Base-by-base conservation (phyloP, 2,797 vertebrate genomes). In the Australoheros facetus region DNA sequence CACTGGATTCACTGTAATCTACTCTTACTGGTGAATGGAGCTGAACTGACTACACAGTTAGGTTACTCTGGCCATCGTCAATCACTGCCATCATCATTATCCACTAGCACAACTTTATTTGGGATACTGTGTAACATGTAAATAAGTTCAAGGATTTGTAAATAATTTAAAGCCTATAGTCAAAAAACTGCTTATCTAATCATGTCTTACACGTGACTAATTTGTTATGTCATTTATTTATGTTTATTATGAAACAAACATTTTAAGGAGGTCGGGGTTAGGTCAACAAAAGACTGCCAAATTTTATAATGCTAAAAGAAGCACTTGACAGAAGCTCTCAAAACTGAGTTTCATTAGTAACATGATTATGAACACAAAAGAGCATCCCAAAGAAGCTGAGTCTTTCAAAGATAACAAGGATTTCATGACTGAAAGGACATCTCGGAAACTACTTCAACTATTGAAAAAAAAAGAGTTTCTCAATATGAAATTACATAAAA, bases 201-300 rank as follows among this genome's bases (percentile, higher is more conserved):
- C 34, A 34, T 34, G 23, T 26, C 19, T 28, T 28, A 66, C 45
- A 64, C 17, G 21, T 2, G 28, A 45, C 26, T 45, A 3, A 64
- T 64, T 17, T 64, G 37, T 14, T 64, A 64, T 17, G 21, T 0
- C 23, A 64, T 64, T 64, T 26, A 21, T 21, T 64, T 21, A 45
- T 17, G 39, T 28, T 64, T 32, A 7, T 64, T 10, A 64, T 64
- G 37, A 64, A 17, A 23, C 37, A 11, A 17, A 28, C 3, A 7
- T 26, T 64, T 45, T 1, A 45, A 64, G 39, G 0, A 64, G 37
- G 21, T 45, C 48, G 23, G 39, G 3, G 23, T 0, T 0, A 16
- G 2, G 17, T 17, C 28, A 66, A 66, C 21, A 48, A 48, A 66
- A 66, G 21, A 45, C 21, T 28, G 23, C 39, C 14, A 66, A 45